A percentile compares a stretch with the other conserved stretches of the same genome.
Evolutionary conservation across 2,797 vertebrate genomes (phyloP).

Genomic region (Catharus ustulatus): DNA sequence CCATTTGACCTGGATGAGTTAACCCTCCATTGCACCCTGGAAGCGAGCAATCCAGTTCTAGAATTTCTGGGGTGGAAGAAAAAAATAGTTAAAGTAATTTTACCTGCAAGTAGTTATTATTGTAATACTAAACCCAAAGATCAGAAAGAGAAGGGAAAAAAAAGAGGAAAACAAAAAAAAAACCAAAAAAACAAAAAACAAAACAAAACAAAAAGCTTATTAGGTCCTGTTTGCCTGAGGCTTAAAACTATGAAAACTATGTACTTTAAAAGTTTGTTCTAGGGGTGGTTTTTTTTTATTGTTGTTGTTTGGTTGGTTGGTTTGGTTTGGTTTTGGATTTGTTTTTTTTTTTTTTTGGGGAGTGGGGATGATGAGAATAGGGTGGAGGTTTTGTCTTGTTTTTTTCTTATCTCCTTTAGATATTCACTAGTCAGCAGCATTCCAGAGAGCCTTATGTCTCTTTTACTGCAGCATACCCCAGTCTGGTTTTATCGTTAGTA

Average conservation of each 20-base stretch:
- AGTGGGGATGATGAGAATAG: fast-evolving
- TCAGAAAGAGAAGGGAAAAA: neutral
- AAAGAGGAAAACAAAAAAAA: too few relatives aligned
- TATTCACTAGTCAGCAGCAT: neutral
- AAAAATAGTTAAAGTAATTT: neutral
- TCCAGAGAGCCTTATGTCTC: neutral
- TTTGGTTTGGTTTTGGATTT: too few relatives aligned
- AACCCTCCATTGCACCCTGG: neutral
- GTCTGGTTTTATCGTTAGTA: neutral
- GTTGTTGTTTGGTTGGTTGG: too few relatives aligned
- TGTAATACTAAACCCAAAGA: neutral
- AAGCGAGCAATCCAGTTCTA: neutral
- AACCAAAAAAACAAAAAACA: too few relatives aligned
- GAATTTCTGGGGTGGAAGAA: neutral
- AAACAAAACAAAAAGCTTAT: neutral
- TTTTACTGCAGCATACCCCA: neutral
- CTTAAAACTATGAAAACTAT: neutral
- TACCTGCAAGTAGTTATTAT: neutral
- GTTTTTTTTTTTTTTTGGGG: neutral
- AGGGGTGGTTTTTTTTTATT: too few relatives aligned
- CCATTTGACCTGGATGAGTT: neutral
- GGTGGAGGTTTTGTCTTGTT: fast-evolving
- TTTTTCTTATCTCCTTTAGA: neutral
- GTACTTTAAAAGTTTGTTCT: neutral
- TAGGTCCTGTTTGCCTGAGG: neutral